A percentile compares a stretch with the other conserved stretches of the same genome.
Evolutionary conservation across 53 echinoderm and acorn worm species (phyloP).

Genomic region (Zoroaster sp.): DNA sequence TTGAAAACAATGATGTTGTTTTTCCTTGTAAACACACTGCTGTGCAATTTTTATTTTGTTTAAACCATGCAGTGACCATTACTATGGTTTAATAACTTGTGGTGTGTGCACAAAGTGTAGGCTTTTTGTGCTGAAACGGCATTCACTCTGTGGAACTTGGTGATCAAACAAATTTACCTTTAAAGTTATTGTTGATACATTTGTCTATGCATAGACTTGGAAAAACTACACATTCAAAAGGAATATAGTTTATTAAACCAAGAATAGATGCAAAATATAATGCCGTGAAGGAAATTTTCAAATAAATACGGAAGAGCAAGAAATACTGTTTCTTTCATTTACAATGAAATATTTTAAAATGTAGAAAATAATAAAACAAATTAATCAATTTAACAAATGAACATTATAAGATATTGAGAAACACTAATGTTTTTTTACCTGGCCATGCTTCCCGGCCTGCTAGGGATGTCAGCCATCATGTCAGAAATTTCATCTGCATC

Average conservation of each 20-base stretch:
- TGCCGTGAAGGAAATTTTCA: not conserved
- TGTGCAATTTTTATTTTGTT: too few species aligned
- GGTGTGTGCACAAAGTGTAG: not conserved
- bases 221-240: not conserved
- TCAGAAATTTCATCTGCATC: conserved; percentile 85
- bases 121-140: not conserved
- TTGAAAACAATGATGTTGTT: not conserved
- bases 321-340: too few species aligned
- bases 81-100: not conserved
- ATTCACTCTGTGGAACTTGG: not conserved
- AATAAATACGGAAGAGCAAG: too few species aligned
- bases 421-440: conserved; percentile 4
- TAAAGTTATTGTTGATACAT: not conserved
- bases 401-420: not conserved
- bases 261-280: not conserved
- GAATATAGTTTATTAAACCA: not conserved
- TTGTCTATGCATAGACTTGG: not conserved
- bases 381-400: not conserved
- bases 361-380: not conserved
- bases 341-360: too few species aligned
- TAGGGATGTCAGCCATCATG: conserved; percentile 94
- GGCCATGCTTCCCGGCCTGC: conserved; percentile 67
- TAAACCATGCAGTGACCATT: too few species aligned
- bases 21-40: not conserved
- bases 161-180: not conserved